phyloP scores from a whole-genome alignment of 2,113 vertebrate genomes.

The Addax nasomaculatus region DNA sequence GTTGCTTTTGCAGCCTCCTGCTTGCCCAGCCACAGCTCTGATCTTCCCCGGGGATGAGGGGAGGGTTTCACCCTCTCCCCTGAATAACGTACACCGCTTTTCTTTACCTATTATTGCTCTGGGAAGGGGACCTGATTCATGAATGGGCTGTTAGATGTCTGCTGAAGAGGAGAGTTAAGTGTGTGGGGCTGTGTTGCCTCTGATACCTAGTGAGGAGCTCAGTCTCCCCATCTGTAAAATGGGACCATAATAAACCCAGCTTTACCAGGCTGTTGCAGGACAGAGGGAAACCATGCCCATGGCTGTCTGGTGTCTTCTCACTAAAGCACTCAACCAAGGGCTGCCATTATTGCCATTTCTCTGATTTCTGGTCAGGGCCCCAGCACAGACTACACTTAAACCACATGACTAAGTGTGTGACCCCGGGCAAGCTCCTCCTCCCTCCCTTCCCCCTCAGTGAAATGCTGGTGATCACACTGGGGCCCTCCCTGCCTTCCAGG shows the following conservation, averaged over 20 bases:
- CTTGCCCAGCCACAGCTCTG: background rate
- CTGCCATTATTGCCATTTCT: background rate
- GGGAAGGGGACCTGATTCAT: background rate
- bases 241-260: background rate
- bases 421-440: background rate
- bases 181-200: background rate
- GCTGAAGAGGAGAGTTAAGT: background rate
- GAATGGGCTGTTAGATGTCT: background rate
- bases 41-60: background rate
- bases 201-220: background rate
- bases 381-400: background rate
- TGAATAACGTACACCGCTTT: background rate
- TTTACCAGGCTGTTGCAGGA: background rate
- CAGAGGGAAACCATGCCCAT: background rate
- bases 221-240: background rate
- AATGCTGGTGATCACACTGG: background rate
- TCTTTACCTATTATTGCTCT: conserved; percentile 15
- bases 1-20: background rate
- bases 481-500: conserved; percentile 66
- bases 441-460: background rate
- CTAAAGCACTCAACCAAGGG: background rate
- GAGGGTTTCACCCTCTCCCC: background rate
- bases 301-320: background rate
- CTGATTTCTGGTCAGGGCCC: background rate
- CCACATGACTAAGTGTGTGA: background rate